phyloP scores from a whole-genome alignment of 2,113 vertebrate genomes.

The Eurypyga helias region DNA sequence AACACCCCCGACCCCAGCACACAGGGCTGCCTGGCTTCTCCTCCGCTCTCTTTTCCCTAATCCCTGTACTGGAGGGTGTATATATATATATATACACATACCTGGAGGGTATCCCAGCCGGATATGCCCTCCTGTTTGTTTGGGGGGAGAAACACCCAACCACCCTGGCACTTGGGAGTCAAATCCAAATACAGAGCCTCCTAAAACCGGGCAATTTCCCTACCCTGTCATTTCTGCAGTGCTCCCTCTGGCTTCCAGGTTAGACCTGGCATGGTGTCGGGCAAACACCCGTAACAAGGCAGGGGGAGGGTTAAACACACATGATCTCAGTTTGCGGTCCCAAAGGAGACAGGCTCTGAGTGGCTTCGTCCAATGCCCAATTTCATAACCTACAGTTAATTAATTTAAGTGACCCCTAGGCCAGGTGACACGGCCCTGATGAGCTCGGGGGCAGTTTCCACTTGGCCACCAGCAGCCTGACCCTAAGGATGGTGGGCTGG shows the following conservation, averaged over 20 bases:
- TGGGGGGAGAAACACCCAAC: background rate
- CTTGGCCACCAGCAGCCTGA: fast-evolving
- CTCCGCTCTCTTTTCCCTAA: background rate
- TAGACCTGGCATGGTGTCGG: background rate
- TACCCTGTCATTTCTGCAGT: fast-evolving
- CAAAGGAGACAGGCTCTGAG: background rate
- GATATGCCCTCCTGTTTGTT: background rate
- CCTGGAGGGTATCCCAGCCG: too few species aligned
- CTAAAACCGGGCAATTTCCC: fast-evolving
- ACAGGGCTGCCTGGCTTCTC: background rate
- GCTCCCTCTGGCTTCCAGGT: background rate
- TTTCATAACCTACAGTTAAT: background rate
- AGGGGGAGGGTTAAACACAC: fast-evolving
- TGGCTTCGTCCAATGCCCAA: background rate
- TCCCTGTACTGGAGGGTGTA: background rate
- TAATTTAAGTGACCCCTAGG: background rate
- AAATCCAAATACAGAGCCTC: background rate
- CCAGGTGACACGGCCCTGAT: background rate
- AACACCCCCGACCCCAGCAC: fast-evolving
- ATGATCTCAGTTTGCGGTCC: fast-evolving
- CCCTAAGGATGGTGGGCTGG: fast-evolving
- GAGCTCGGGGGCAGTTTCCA: background rate
- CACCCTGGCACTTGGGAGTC: fast-evolving
- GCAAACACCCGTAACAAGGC: fast-evolving
- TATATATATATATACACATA: too few species aligned